Evolutionary conservation across 2,113 vertebrate genomes (phyloP), one percentile per base, ranked within the genome.

Genomic region (Coreoperca whiteheadi): DNA sequence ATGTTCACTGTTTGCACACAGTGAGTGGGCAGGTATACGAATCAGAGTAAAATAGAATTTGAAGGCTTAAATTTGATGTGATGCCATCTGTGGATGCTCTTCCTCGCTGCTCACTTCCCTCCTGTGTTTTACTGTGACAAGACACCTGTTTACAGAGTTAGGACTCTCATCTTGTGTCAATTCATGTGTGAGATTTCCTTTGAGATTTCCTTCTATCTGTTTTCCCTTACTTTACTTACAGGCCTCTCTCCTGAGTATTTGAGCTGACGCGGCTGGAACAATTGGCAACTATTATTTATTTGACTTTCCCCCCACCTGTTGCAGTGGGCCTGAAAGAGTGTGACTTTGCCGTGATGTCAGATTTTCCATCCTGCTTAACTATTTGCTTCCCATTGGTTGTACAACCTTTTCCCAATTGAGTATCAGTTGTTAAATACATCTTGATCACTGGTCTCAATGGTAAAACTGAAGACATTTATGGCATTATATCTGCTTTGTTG

Each of bases 131-230:
- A 50, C 59, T 70, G 65, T 50, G 61, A 76, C 65, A 57, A 75
- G 48, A 34, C 50, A 46, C 66, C 79, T 64, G 71, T 85, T 76
- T 76, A 67, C 79, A 59, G 15, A 70, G 23, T 39, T 12, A 56
- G 50, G 53, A 81, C 63, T 54, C 32, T 75, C 64, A 56, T 78
- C 41, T 79, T 20, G 25, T 78, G 73, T 65, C 37, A 73, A 54
- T 30, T 81, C 53, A 56, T 77, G 77, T 71, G 74, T 76, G 82
- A 67, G 61, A 70, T 81, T 85, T 87, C 86, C 86, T 85, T 37
- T 77, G 88, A 84, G 82, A 66, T 43, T 82, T 89, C 77, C 79
- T 70, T 39, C 11, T 23, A 34, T 64, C 70, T 51, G 30, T 71
- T 69, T 34, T 21, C 20, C 14, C n/a, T 20, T 1, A 60, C 48